phyloP scores from a whole-genome alignment of 1,140 invertebrate genomes.

The Aradophagus sp. region DNA sequence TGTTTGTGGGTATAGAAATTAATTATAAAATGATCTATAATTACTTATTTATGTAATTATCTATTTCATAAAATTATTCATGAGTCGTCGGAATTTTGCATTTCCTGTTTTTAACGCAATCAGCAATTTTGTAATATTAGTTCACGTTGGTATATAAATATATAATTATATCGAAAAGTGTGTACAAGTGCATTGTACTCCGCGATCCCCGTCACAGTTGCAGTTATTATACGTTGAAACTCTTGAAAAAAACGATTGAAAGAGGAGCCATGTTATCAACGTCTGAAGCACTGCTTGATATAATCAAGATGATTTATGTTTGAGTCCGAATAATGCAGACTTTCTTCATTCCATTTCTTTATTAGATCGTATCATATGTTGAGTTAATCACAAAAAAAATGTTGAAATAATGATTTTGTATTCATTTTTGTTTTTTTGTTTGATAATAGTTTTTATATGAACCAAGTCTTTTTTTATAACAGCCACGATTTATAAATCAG shows the following conservation, averaged over 20 bases:
- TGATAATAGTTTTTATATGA: conserved; percentile 1
- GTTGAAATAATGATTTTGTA: conserved; percentile 7
- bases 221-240: conserved; percentile 34
- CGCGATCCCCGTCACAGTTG: conserved; percentile 32
- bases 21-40: too few species aligned
- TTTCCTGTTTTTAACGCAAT: too few species aligned
- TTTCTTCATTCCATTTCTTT: conserved; percentile 37
- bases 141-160: too few species aligned
- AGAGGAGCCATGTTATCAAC: conserved; percentile 38
- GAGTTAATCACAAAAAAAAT: conserved; percentile 19
- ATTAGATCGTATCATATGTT: conserved; percentile 22
- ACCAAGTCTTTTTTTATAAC: too few species aligned
- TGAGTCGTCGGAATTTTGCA: too few species aligned
- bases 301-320: conserved; percentile 46
- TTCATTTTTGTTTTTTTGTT: too few species aligned
- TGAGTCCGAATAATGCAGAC: conserved; percentile 32
- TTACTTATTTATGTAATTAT: too few species aligned
- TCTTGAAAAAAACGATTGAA: conserved; percentile 29
- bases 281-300: conserved; percentile 41
- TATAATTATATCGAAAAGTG: conserved; percentile 33
- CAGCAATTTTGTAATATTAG: too few species aligned
- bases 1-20: too few species aligned
- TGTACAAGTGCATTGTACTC: conserved; percentile 33
- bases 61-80: too few species aligned
- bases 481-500: too few species aligned